Conservation (phyloP, 2,797 vertebrate species). For the Lithobates sylvaticus region DNA sequence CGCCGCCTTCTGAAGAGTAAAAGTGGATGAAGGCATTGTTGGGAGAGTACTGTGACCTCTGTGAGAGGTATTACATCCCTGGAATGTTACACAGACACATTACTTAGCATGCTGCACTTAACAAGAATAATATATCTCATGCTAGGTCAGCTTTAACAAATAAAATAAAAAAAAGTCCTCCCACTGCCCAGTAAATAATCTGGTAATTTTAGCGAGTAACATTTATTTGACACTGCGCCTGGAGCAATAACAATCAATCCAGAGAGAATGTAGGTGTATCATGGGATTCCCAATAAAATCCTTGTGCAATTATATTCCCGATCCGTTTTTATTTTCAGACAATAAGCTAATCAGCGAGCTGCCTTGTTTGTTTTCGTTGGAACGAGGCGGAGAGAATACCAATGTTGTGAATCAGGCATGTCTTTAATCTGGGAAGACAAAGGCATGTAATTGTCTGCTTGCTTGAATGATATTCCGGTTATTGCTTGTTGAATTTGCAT, state of each 20-base stretch:
- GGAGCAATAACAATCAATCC: slow-evolving; percentile 9
- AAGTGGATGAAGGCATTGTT: too few relatives aligned
- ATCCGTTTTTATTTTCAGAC: slow-evolving; percentile 13
- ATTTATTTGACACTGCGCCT: too few relatives aligned
- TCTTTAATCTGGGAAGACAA: slow-evolving; percentile 49
- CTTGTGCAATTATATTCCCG: slow-evolving; percentile 18
- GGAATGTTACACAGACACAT: too few relatives aligned
- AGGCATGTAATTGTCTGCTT: slow-evolving; percentile 49
- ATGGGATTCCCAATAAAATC: slow-evolving; percentile 6
- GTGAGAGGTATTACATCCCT: too few relatives aligned
- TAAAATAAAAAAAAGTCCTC: too few relatives aligned
- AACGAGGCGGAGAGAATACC: slow-evolving; percentile 32
- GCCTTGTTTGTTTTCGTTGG: slow-evolving; percentile 49
- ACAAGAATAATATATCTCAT: too few relatives aligned
- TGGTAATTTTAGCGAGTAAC: too few relatives aligned
- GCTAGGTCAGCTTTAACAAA: too few relatives aligned
- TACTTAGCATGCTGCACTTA: too few relatives aligned
- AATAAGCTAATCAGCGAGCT: slow-evolving; percentile 46
- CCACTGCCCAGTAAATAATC: too few relatives aligned
- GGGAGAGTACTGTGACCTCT: too few relatives aligned
- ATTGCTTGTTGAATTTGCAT: slow-evolving; percentile 35
- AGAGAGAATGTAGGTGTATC: background rate
- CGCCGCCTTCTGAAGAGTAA: too few relatives aligned
- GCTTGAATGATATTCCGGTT: slow-evolving; percentile 31
- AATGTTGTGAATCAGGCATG: slow-evolving; percentile 30